phyloP scores from a whole-genome alignment of 2,113 vertebrate genomes.

The Psittacula cyanocephala region DNA sequence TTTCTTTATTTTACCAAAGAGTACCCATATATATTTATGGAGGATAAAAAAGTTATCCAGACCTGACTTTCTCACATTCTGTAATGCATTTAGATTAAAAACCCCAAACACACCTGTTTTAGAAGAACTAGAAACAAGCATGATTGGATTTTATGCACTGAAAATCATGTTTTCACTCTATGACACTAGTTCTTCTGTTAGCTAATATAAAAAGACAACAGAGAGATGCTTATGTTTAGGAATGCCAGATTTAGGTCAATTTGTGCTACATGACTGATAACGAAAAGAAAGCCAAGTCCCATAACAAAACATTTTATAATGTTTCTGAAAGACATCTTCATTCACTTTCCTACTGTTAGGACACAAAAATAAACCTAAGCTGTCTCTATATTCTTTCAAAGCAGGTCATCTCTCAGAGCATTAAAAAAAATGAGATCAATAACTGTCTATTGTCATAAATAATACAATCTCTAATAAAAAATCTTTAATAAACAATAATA shows the following conservation, averaged over 20 bases:
- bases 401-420: not conserved
- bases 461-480: not conserved
- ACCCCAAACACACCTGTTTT: not conserved
- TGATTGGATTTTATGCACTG: not conserved
- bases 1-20: not conserved
- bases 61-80: not conserved
- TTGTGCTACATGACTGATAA: not conserved
- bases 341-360: not conserved
- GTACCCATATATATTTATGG: rapidly evolving
- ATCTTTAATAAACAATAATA: not conserved
- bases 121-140: rapidly evolving
- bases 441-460: not conserved
- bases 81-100: not conserved
- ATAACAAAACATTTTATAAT: not conserved
- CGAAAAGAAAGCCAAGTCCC: not conserved
- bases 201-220: not conserved
- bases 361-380: not conserved
- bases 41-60: not conserved
- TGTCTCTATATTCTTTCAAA: not conserved
- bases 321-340: not conserved
- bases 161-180: not conserved
- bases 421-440: not conserved
- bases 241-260: not conserved
- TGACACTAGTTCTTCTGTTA: not conserved
- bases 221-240: not conserved